Evolutionary conservation across 2,888 invertebrate genomes (phyloP).

Genomic region (Octodonta nipae): DNA sequence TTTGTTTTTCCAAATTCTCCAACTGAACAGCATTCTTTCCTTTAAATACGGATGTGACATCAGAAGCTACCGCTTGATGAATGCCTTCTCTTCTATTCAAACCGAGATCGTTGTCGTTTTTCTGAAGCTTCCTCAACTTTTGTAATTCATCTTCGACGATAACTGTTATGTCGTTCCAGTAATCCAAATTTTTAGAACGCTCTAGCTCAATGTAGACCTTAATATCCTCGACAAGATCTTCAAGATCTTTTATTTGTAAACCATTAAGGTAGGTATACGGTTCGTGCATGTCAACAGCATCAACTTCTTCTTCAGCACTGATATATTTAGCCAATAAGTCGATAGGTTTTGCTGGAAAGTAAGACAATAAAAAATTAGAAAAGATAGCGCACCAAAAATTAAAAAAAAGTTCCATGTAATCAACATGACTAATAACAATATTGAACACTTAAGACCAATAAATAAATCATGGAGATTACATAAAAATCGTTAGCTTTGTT

Average conservation of each 20-base stretch:
- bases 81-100: slow-evolving; percentile 47
- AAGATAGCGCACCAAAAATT: too few relatives aligned
- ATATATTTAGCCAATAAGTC: slow-evolving; percentile 94
- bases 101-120: slow-evolving; percentile 44
- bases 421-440: too few relatives aligned
- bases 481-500: too few relatives aligned
- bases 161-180: slow-evolving; percentile 92
- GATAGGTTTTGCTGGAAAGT: slow-evolving; percentile 76
- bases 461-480: too few relatives aligned
- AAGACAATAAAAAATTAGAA: slow-evolving; percentile 3
- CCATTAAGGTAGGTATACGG: slow-evolving; percentile 92
- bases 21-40: slow-evolving; percentile 85
- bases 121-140: slow-evolving; percentile 66
- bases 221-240: slow-evolving; percentile 92
- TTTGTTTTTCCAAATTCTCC: slow-evolving; percentile 66
- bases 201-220: slow-evolving; percentile 89
- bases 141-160: slow-evolving; percentile 87
- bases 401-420: too few relatives aligned
- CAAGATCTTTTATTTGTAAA: slow-evolving; percentile 75
- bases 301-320: slow-evolving; percentile 71
- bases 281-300: slow-evolving; percentile 95
- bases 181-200: slow-evolving; percentile 71
- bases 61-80: slow-evolving; percentile 79
- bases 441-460: too few relatives aligned
- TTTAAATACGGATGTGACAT: slow-evolving; percentile 80